phyloP scores from a whole-genome alignment of 2,888 invertebrate species.

The Drosophila fungiperda region DNA sequence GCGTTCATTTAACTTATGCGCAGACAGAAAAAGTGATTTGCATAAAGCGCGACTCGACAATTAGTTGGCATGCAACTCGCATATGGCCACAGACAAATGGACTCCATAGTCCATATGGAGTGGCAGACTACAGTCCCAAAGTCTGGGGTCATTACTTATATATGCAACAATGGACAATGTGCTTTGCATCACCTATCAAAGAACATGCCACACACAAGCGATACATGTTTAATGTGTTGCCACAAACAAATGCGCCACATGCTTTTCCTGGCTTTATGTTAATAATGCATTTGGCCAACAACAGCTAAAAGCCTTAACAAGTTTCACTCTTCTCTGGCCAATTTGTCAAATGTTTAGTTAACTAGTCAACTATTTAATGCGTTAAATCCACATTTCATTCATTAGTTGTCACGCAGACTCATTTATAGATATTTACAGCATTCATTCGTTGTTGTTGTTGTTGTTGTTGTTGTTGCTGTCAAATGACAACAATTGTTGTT shows the following conservation, averaged over 20 bases:
- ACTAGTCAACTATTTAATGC: background rate
- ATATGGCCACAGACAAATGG: constrained; percentile 33
- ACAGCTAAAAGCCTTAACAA: background rate
- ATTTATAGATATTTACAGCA: constrained; percentile 12
- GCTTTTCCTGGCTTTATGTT: constrained; percentile 14
- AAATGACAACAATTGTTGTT: constrained; percentile 43
- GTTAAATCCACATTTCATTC: constrained; percentile 30
- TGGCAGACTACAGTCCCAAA: constrained; percentile 2
- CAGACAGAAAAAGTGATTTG: constrained; percentile 55
- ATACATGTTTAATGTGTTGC: background rate
- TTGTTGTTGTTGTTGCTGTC: constrained; percentile 50
- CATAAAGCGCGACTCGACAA: constrained; percentile 59
- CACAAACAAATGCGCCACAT: constrained; percentile 28
- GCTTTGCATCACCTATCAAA: constrained; percentile 2
- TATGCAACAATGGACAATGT: constrained; percentile 25
- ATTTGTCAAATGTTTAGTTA: background rate
- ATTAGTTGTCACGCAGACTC: constrained; percentile 46
- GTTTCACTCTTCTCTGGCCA: background rate
- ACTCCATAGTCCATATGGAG: background rate
- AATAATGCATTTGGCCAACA: background rate
- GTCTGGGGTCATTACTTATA: constrained; percentile 58
- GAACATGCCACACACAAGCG: background rate
- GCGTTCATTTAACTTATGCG: constrained; percentile 36
- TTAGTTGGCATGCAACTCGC: constrained; percentile 71
- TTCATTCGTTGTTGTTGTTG: constrained; percentile 25